phyloP scores from a whole-genome alignment of 2,113 vertebrate genomes.

The Zosterops pallidus region DNA sequence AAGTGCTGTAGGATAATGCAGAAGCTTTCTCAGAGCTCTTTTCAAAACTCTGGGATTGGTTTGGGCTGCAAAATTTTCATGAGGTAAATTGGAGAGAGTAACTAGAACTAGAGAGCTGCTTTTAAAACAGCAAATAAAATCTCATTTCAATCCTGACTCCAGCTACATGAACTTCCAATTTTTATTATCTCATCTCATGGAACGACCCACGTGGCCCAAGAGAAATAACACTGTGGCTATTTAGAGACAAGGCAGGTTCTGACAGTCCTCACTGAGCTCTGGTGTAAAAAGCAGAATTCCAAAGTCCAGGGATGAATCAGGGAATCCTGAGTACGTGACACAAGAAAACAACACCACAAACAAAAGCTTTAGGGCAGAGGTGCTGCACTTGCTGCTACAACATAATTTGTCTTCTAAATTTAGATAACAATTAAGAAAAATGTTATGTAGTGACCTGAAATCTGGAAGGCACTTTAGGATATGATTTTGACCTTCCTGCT shows the following conservation, averaged over 20 bases:
- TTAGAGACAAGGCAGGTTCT: background rate
- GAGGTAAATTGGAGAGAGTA: background rate
- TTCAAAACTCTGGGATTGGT: background rate
- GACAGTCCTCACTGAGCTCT: background rate
- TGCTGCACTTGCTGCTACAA: background rate
- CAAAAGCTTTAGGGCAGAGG: background rate
- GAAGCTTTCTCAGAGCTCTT: background rate
- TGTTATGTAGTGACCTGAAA: background rate
- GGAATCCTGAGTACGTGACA: fast-evolving
- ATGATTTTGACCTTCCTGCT: background rate
- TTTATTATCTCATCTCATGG: background rate
- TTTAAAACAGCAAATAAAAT: background rate
- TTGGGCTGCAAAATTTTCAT: background rate
- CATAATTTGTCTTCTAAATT: background rate
- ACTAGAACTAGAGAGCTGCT: background rate
- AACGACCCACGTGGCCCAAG: background rate
- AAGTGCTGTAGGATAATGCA: background rate
- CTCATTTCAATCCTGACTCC: background rate
- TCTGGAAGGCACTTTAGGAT: background rate
- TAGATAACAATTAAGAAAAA: conserved; percentile 23
- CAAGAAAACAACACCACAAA: background rate
- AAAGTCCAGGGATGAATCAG: background rate
- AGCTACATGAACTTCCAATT: background rate
- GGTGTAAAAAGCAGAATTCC: background rate
- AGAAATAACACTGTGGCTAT: background rate